Percentiles rank a stretch among this genome's conserved stretches.
phyloP scores from a whole-genome alignment of 2,888 invertebrate species.

The Drosophila mimetica region DNA sequence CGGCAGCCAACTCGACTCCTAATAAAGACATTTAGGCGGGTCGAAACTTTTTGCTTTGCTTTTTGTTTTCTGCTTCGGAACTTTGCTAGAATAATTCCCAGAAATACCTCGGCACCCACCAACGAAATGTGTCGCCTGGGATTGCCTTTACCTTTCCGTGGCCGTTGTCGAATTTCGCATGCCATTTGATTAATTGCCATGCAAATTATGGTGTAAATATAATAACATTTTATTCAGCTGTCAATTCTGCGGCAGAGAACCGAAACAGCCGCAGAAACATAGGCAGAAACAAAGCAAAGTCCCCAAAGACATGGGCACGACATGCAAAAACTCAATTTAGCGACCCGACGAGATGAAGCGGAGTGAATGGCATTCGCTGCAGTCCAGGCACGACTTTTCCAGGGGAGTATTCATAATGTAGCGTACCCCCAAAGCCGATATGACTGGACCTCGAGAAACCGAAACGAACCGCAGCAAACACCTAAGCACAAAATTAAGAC shows the following conservation, averaged over 20 bases:
- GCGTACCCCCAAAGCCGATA: conserved; percentile 6
- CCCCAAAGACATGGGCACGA: conserved; percentile 66
- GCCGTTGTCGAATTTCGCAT: conserved; percentile 69
- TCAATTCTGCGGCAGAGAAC: conserved; percentile 68
- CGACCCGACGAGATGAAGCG: conserved; percentile 70
- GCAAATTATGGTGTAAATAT: conserved; percentile 81
- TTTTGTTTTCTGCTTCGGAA: conserved; percentile 36
- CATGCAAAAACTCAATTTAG: conserved; percentile 80
- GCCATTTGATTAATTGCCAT: conserved; percentile 81
- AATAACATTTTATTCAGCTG: conserved; percentile 82
- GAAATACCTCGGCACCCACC: conserved; percentile 42
- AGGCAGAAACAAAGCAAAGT: conserved; percentile 41
- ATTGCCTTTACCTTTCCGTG: conserved; percentile 51
- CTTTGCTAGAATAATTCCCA: conserved; percentile 50
- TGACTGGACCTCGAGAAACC: conserved; percentile 37
- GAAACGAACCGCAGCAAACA: conserved; percentile 55
- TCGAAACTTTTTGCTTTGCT: conserved; percentile 48
- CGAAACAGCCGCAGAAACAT: conserved; percentile 21
- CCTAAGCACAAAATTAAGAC: conserved; percentile 78
- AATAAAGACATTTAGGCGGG: conserved; percentile 77
- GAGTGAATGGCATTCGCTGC: conserved; percentile 80
- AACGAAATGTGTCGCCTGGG: conserved; percentile 66
- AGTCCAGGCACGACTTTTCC: conserved; percentile 63
- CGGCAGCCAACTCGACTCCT: conserved; percentile 51
- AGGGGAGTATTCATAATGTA: conserved; percentile 11